Percentiles rank a stretch among this genome's conserved stretches.
Conservation (phyloP, 1,140 invertebrate species). For the Drosophila obscura region DNA sequence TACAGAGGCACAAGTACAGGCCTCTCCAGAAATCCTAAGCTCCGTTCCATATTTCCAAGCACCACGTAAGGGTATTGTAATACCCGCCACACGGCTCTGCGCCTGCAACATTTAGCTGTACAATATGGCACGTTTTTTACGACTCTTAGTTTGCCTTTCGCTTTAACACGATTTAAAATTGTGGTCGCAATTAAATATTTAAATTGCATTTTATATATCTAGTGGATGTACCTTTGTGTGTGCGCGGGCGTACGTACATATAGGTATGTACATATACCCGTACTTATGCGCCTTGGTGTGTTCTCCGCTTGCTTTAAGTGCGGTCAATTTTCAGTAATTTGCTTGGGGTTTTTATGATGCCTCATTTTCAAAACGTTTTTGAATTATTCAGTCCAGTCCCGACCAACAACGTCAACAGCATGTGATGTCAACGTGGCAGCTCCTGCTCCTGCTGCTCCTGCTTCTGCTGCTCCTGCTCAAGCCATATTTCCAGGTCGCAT, state of each 20-base stretch:
- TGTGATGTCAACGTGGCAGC: neutral
- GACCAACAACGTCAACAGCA: constrained; percentile 16
- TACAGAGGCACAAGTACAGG: no score
- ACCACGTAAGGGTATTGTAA: constrained; percentile 18
- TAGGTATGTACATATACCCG: neutral
- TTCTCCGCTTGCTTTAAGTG: constrained; percentile 50
- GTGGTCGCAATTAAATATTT: constrained; percentile 72
- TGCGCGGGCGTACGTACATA: neutral
- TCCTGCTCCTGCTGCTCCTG: no score
- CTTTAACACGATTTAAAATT: constrained; percentile 58
- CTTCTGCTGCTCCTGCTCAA: constrained; percentile 48
- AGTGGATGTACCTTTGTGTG: neutral
- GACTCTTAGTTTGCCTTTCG: constrained; percentile 49
- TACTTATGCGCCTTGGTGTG: constrained; percentile 13
- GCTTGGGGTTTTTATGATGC: constrained; percentile 65
- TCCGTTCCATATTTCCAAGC: neutral
- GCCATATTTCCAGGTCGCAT: constrained; percentile 48
- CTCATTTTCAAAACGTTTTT: constrained; percentile 53
- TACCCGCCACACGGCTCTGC: constrained; percentile 6
- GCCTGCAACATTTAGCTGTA: constrained; percentile 40
- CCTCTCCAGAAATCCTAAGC: neutral
- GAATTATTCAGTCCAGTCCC: constrained; percentile 68
- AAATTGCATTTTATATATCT: constrained; percentile 61
- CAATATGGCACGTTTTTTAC: constrained; percentile 37
- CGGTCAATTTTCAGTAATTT: constrained; percentile 77